Conservation (phyloP, 2,113 vertebrate genomes). For the Parus major region DNA sequence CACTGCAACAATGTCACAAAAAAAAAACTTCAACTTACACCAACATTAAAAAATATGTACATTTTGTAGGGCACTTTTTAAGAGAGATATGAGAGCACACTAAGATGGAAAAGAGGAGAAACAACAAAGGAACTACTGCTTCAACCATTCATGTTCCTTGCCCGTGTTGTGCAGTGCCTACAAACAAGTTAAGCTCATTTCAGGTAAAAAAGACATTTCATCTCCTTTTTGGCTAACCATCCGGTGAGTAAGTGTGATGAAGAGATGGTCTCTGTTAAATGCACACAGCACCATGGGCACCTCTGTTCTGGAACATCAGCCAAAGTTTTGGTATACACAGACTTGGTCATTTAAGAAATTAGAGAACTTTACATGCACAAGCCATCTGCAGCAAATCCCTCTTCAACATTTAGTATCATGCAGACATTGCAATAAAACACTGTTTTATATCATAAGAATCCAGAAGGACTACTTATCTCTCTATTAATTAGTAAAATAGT, state of each 20-base stretch:
- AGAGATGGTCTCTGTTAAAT: background rate
- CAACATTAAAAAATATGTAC: background rate
- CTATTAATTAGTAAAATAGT: background rate
- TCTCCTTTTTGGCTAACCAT: background rate
- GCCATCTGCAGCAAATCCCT: background rate
- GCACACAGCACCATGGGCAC: background rate
- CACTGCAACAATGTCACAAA: background rate
- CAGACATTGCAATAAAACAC: background rate
- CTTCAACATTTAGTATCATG: accelerated
- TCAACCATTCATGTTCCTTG: accelerated
- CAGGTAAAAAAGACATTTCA: background rate
- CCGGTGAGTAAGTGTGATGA: background rate
- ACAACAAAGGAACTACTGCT: background rate
- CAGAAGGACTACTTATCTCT: background rate
- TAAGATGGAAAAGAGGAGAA: background rate
- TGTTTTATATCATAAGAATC: background rate
- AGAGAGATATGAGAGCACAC: background rate
- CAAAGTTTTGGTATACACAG: background rate
- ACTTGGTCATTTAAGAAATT: background rate
- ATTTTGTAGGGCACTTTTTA: background rate
- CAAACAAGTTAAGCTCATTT: background rate
- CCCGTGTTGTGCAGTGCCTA: background rate
- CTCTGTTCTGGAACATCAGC: background rate
- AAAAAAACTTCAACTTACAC: background rate
- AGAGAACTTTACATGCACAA: background rate